Evolutionary conservation across 2,888 invertebrate genomes (phyloP), one percentile per base, ranked within the genome.

Genomic region (Bugulina stolonifera): DNA sequence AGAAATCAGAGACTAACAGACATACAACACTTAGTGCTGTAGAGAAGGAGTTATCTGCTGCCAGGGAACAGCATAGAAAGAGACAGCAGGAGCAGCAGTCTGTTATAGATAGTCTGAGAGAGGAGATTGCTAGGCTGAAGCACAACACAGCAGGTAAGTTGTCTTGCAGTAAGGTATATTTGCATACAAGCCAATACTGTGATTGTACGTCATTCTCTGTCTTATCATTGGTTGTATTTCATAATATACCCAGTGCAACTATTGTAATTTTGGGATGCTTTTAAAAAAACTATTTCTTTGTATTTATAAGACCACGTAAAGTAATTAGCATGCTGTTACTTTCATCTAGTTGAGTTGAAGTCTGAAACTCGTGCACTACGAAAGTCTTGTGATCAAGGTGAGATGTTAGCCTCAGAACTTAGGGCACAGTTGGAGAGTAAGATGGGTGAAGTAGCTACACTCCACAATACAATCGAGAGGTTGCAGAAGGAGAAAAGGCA

Each of bases 401-500:
- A 64, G 32, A 5, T 34, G 14, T 32, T 25, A 10, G 32, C 25
- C 34, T 18, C 29, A 14, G 29, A 64, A 27, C 27, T 64, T 10
- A 27, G 32, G 64, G 27, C 18, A 14, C 64, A 64, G n/a, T 32
- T 64, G 27, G 18, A 64, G 5, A 10, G 27, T 10, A 64, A 64
- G 32, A 25, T 76, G 35, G 77, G 78, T 75, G 80, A 81, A 57
- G 74, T 80, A 5, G 77, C 77, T 55, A 76, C 78, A 3, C 76
- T 80, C 71, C 77, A 79, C 73, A 77, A 76, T 25, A 78, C 78
- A 0, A 72, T 82, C 27, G 80, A 81, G 54, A 75, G 77, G 69
- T 75, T 80, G 72, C 76, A 78, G 75, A 79, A 78, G 72, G 80
- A 80, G 70, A 80, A 80, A 74, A 77, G 73, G 23, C 75, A 75